Percentiles rank a stretch among this genome's conserved stretches.
Evolutionary conservation across 1,140 invertebrate species (phyloP).

Genomic region (Episyrphus balteatus): DNA sequence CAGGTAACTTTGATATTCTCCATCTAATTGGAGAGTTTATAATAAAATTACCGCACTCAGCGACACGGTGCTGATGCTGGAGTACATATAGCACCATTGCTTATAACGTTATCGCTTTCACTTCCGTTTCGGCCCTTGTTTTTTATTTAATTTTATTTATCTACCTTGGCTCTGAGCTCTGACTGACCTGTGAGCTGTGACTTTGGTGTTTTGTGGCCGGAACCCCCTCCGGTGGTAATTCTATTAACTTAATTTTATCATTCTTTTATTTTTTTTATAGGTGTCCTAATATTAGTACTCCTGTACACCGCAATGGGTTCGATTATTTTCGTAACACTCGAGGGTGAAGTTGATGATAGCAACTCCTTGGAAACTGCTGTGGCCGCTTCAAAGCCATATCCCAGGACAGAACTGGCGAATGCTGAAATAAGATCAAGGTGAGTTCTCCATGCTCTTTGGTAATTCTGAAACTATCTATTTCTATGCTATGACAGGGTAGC

Average conservation of each 20-base stretch:
- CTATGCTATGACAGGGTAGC: no score
- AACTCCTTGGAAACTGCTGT: slow-evolving; percentile 41
- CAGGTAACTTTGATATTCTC: not conserved
- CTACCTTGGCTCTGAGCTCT: no score
- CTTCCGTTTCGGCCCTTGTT: no score
- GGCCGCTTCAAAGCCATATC: slow-evolving; percentile 48
- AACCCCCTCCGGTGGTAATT: not conserved
- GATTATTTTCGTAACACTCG: slow-evolving; percentile 81
- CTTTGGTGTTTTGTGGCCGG: no score
- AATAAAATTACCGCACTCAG: no score
- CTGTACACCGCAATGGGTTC: slow-evolving; percentile 85
- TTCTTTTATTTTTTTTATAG: slow-evolving; percentile 26
- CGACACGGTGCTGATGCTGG: no score
- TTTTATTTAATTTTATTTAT: no score
- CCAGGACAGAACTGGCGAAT: slow-evolving; percentile 39
- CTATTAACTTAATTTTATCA: not conserved
- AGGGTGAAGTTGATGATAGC: slow-evolving; percentile 47
- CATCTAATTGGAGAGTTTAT: no score
- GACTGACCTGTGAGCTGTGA: no score
- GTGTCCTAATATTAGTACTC: slow-evolving; percentile 74
- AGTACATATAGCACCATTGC: no score
- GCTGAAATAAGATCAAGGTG: slow-evolving; percentile 39
- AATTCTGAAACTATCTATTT: not conserved
- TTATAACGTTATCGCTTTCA: no score
- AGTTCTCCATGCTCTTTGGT: slow-evolving; percentile 5